A percentile compares a stretch with the other conserved stretches of the same genome.
Evolutionary conservation across 37 sponge, comb jelly and placozoan genomes (phyloP).

Genomic region (Agelas oroides): DNA sequence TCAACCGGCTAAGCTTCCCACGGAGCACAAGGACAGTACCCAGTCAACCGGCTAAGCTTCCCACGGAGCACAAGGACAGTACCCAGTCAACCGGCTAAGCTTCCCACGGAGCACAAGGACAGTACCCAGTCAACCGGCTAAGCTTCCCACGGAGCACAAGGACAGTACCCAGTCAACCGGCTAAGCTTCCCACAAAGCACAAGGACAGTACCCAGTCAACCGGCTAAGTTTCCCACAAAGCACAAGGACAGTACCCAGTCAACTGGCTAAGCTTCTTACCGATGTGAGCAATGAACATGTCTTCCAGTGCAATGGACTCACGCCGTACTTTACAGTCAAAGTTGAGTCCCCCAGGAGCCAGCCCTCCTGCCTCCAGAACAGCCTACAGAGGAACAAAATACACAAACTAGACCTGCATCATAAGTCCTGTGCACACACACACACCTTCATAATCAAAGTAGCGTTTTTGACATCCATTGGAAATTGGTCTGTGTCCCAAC

Average conservation of each 20-base stretch:
- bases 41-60: too few species aligned
- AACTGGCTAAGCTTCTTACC: slow-evolving; percentile 21
- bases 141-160: too few species aligned
- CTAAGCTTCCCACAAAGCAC: too few species aligned
- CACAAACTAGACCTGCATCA: background rate
- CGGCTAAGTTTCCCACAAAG: too few species aligned
- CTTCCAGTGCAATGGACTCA: slow-evolving; percentile 68
- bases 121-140: too few species aligned
- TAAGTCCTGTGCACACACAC: background rate
- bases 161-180: too few species aligned
- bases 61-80: too few species aligned
- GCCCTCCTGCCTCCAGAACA: slow-evolving; percentile 67
- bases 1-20: too few species aligned
- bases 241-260: background rate
- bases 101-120: too few species aligned
- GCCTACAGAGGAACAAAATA: slow-evolving; percentile 19
- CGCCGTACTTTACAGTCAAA: slow-evolving; percentile 80
- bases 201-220: too few species aligned
- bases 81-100: too few species aligned
- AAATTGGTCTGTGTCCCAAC: slow-evolving; percentile 86
- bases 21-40: too few species aligned
- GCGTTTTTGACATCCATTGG: slow-evolving; percentile 80
- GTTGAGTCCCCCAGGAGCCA: slow-evolving; percentile 75
- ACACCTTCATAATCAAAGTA: slow-evolving; percentile 67
- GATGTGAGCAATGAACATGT: slow-evolving; percentile 81